Evolutionary conservation across 2,888 invertebrate genomes (phyloP), one percentile per base, ranked within the genome.

Genomic region (Graphium colonna): DNA sequence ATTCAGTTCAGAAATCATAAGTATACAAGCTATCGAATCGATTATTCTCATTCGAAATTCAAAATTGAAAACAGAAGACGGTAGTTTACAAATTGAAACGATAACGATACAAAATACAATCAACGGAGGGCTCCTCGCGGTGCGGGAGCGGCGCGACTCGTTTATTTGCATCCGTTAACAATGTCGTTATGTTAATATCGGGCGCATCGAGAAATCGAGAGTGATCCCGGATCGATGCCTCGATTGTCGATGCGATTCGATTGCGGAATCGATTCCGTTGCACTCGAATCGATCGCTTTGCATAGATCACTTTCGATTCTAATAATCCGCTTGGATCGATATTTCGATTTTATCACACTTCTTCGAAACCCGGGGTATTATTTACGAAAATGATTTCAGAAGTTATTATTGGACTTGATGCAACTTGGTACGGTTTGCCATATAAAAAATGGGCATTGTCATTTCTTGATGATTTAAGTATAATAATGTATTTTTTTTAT

Each of bases 131-230:
- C 36, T 46, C 18, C 31, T 13, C 15, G 16, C 16, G 13, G 31
- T 31, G 31, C 9, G 41, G 31, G 41, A 41, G 49, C 10, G 10
- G 10, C 40, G 10, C 48, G 50, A 59, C 71, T 77, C 67, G 73
- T 74, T 71, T 76, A 57, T 79, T 77, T 75, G 79, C 80, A 79
- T 80, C 69, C 64, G 71, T 75, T 81, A 83, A 84, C 84, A 82
- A 84, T 79, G 72, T 78, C 77, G 79, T 83, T 84, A 85, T 82
- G 84, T 74, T 77, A 79, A 83, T 80, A 57, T 52, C 52, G 45
- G 31, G 61, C 71, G 69, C 60, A 70, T 68, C 63, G 71, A 64
- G 77, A 76, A 67, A 82, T 69, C 74, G 77, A 83, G 74, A 83
- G 81, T 82, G 78, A 70, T 68, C 65, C 70, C 68, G 72, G 73